Conservation (phyloP, 2,888 invertebrate genomes). For the Drosophila falleni region DNA sequence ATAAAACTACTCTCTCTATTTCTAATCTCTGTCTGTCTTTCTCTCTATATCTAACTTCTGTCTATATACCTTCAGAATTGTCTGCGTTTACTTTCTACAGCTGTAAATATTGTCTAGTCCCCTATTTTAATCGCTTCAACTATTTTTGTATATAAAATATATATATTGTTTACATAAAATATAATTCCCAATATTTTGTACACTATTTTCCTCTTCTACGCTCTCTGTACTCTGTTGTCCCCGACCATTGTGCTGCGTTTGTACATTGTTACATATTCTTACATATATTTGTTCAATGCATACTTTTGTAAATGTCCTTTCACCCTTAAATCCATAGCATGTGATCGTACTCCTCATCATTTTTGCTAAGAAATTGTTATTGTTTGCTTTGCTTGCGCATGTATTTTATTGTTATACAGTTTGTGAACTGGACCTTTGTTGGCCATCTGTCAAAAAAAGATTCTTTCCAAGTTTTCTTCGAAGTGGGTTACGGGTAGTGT, state of each 20-base stretch:
- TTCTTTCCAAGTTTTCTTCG: too few relatives aligned
- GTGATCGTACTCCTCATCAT: slow-evolving; percentile 43
- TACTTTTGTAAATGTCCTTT: slow-evolving; percentile 42
- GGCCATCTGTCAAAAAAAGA: too few relatives aligned
- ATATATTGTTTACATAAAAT: slow-evolving; percentile 1
- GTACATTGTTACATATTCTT: slow-evolving; percentile 33
- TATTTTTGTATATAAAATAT: slow-evolving; percentile 48
- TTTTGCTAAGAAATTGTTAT: background rate
- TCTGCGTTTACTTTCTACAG: slow-evolving; percentile 57
- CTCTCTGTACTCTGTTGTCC: slow-evolving; percentile 31
- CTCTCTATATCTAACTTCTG: slow-evolving; percentile 43
- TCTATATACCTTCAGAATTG: slow-evolving; percentile 49
- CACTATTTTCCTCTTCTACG: slow-evolving; percentile 28
- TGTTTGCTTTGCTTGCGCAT: slow-evolving; percentile 39
- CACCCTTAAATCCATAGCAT: slow-evolving; percentile 53
- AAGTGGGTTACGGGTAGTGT: too few relatives aligned
- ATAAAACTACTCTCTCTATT: slow-evolving; percentile 35
- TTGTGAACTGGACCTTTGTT: too few relatives aligned
- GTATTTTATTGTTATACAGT: background rate
- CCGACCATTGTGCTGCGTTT: slow-evolving; percentile 34
- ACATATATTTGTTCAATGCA: slow-evolving; percentile 23
- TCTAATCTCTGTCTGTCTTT: slow-evolving; percentile 40
- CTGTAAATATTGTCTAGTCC: slow-evolving; percentile 68
- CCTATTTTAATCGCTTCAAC: slow-evolving; percentile 50
- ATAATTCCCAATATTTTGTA: slow-evolving; percentile 32